Conservation (phyloP, 2,888 invertebrate genomes). For the Erebia epiphron region DNA sequence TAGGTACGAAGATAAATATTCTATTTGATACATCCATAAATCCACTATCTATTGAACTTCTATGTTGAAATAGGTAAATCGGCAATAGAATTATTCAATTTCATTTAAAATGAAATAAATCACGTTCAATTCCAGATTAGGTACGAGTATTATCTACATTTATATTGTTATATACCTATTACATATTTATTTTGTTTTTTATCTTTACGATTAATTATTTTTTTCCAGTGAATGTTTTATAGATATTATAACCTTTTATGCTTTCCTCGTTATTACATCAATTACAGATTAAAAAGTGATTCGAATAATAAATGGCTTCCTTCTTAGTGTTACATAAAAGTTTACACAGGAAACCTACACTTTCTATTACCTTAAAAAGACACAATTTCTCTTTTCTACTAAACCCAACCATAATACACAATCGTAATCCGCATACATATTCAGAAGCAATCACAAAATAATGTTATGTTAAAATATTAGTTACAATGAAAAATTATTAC, state of each 20-base stretch:
- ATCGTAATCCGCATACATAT: no score
- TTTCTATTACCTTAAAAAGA: neutral
- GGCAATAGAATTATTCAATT: neutral
- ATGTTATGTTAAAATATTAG: neutral
- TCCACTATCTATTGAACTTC: slow-evolving; percentile 13
- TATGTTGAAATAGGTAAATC: slow-evolving; percentile 4
- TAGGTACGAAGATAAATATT: slow-evolving; percentile 26
- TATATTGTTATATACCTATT: no score
- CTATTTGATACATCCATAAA: slow-evolving; percentile 22
- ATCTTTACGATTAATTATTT: neutral
- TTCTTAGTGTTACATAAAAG: neutral
- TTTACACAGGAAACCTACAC: neutral
- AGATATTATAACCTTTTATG: neutral
- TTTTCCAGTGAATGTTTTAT: neutral
- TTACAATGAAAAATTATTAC: neutral
- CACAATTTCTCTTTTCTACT: neutral
- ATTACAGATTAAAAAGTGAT: neutral
- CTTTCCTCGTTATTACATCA: slow-evolving; percentile 11
- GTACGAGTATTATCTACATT: no score
- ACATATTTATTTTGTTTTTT: neutral
- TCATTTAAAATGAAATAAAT: neutral
- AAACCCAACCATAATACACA: neutral
- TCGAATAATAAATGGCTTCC: slow-evolving; percentile 4
- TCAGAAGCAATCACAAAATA: neutral
- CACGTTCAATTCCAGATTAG: neutral